A percentile compares a stretch with the other conserved stretches of the same genome.
These are phyloP conservation scores for Phyto melanocephala DNA, from an alignment of 2,888 invertebrate species.

Conservation along the genomic window DNA sequence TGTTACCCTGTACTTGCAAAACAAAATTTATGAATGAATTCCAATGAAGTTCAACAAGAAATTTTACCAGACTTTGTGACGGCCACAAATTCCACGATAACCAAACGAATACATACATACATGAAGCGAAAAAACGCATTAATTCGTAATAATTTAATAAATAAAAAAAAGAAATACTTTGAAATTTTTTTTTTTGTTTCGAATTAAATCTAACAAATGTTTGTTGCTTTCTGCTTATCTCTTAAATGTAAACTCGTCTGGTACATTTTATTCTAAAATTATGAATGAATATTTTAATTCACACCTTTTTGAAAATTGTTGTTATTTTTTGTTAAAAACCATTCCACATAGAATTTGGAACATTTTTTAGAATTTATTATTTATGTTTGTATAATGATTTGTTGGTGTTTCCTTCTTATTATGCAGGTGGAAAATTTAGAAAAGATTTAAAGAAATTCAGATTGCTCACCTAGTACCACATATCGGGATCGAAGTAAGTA, in stretches of 20 bases:
- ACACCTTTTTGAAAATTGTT: neutral
- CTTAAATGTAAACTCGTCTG: neutral
- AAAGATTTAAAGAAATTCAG: too few species aligned
- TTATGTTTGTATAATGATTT: neutral
- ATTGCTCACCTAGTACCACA: too few species aligned
- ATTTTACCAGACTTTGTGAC: constrained; percentile 53
- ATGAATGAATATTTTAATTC: constrained; percentile 36
- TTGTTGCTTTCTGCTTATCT: neutral
- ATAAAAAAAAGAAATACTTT: neutral
- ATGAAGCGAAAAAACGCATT: constrained; percentile 27
- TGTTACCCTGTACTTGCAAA: neutral
- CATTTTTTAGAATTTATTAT: neutral
- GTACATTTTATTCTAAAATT: neutral
- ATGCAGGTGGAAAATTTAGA: neutral
- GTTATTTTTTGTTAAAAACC: neutral
- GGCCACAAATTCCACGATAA: constrained; percentile 47
- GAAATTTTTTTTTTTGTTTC: constrained; percentile 23
- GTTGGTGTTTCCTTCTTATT: neutral
- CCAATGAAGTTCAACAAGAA: constrained; percentile 9
- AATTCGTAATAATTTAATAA: neutral
- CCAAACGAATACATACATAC: neutral
- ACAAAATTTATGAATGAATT: constrained; percentile 53
- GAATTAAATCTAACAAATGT: constrained; percentile 17
- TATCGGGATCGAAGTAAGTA: too few species aligned
- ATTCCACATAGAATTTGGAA: neutral